phyloP scores from a whole-genome alignment of 2,113 vertebrate genomes.

The Zootoca vivipara region DNA sequence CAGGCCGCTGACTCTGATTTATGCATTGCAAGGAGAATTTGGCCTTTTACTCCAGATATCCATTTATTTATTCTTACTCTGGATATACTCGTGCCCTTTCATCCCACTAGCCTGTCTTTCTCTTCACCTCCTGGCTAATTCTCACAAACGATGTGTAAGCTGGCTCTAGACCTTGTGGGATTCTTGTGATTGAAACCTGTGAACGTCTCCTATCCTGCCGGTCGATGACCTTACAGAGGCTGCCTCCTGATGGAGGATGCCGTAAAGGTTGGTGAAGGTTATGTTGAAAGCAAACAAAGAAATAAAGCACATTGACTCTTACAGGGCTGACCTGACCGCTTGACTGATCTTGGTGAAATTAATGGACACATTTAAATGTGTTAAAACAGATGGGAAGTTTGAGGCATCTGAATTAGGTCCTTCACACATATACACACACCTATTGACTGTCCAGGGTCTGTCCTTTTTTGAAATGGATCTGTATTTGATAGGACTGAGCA shows the following conservation, averaged over 20 bases:
- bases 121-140: constrained; percentile 1
- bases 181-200: neutral
- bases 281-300: neutral
- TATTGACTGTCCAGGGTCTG: neutral
- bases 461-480: neutral
- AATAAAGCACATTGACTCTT: neutral
- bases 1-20: neutral
- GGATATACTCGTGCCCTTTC: neutral
- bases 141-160: neutral
- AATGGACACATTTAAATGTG: neutral
- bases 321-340: neutral
- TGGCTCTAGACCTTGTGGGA: neutral
- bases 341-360: neutral
- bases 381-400: neutral
- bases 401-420: neutral
- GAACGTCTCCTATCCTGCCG: neutral
- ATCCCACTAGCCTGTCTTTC: neutral
- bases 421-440: too few relatives aligned
- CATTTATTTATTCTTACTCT: neutral
- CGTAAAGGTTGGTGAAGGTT: neutral
- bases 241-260: neutral
- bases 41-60: neutral
- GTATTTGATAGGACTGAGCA: neutral
- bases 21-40: neutral
- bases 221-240: neutral